Evolutionary conservation across 1,140 invertebrate species (phyloP).

Genomic region (Luehdorfia chinensis): DNA sequence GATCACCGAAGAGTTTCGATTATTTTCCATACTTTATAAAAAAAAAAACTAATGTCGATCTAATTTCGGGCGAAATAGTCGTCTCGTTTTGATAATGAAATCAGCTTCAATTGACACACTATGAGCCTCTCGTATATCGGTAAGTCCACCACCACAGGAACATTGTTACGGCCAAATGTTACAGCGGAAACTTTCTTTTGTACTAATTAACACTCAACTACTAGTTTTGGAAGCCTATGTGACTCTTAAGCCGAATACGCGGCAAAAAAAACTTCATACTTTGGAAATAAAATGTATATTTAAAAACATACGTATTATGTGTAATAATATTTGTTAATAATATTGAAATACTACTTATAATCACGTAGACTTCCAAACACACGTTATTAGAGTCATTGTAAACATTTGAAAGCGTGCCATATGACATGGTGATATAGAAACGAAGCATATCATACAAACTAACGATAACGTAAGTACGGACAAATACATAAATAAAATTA

Average conservation of each 20-base stretch:
- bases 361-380: slow-evolving; percentile 61
- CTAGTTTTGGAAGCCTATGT: slow-evolving; percentile 48
- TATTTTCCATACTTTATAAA: slow-evolving; percentile 21
- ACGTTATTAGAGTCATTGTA: slow-evolving; percentile 62
- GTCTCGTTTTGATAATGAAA: neutral
- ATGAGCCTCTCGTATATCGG: slow-evolving; percentile 31
- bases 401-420: slow-evolving; percentile 76
- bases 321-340: too few species aligned
- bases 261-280: too few species aligned
- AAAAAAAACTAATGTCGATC: slow-evolving; percentile 20
- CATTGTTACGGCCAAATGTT: slow-evolving; percentile 55
- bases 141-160: slow-evolving; percentile 59
- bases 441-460: slow-evolving; percentile 58
- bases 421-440: slow-evolving; percentile 53
- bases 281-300: too few species aligned
- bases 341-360: too few species aligned
- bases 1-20: slow-evolving; percentile 58
- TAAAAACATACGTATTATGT: too few species aligned
- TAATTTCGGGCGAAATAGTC: slow-evolving; percentile 9
- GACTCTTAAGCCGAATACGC: too few species aligned
- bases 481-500: slow-evolving; percentile 71
- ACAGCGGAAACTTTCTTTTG: slow-evolving; percentile 49
- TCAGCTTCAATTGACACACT: slow-evolving; percentile 8
- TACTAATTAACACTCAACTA: slow-evolving; percentile 40
- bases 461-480: slow-evolving; percentile 73